Evolutionary conservation across 35 echinoderm and acorn worm genomes (phyloP), one percentile per base, ranked within the genome.

Genomic region (Apostichopus parvimensis): DNA sequence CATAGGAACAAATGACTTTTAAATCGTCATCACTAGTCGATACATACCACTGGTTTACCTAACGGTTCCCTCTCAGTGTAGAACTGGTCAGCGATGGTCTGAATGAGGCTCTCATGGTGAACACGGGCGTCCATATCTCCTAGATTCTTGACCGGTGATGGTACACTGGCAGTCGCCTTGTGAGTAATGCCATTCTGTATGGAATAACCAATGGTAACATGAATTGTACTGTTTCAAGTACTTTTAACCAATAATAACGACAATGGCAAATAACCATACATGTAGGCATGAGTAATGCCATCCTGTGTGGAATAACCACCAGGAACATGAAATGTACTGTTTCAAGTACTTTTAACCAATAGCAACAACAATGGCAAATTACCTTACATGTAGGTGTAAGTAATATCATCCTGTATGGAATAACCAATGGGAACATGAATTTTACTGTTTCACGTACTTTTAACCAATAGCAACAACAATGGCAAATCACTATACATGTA

Each of bases 131-230:
- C 90, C 5, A 96, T 82, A 80, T 99, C 93, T 4, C 34, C 45
- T 5, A 99, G 92, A 56, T 99, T 99, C 54, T 80, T 93, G 55
- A 99, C 97, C 24, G 86, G 54, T 21, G 95, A 94, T 10, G 57
- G 76, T 9, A 99, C 92, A 80, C 97, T 99, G 54, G 79, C 75
- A 26, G 97, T 99, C 8, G 97, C 95, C 24, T 91, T 96, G 60
- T 87, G 93, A 18, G 76, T 91, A 25, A 99, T 56, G 10, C 97
- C 97, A 77, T 93, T 85, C 97, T 99, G 78, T 22, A 57, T 17
- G 54, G 17, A 54, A 82, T 75, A 88, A 72, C 4, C 17, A 88
- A 21, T 66, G 11, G 10, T 6, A 72, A 68, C 24, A 72, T 34
- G 23, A 13, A 61, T 0, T 45, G 34, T 0, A 45, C 34, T 45